Percentiles rank a stretch among this genome's conserved stretches.
Conservation (phyloP, 2,888 invertebrate species). For the Cosmia pyralina region DNA sequence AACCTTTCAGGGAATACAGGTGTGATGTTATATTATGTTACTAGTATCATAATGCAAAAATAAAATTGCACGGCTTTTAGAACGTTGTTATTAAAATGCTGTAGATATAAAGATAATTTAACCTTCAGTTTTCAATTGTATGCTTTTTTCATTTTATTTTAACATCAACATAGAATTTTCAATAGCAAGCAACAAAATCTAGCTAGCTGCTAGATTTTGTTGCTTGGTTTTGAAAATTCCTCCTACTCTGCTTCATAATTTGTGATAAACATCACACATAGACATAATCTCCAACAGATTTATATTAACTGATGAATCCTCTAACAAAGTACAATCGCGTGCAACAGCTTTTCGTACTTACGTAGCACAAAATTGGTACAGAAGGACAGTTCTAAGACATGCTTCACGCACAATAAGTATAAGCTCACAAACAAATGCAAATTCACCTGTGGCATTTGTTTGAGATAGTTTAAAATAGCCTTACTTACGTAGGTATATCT, state of each 20-base stretch:
- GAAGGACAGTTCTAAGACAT: neutral
- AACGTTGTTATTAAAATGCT: neutral
- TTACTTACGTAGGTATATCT: too few relatives aligned
- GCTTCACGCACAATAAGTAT: neutral
- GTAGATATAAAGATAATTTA: neutral
- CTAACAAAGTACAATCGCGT: slow-evolving; percentile 62
- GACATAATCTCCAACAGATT: slow-evolving; percentile 41
- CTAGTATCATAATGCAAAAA: neutral
- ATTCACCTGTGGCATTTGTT: neutral
- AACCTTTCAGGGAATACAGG: too few relatives aligned
- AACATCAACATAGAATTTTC: neutral
- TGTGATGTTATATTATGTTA: too few relatives aligned
- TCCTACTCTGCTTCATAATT: slow-evolving; percentile 37
- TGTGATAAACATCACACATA: slow-evolving; percentile 44
- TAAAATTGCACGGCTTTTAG: neutral
- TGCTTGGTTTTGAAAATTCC: too few relatives aligned
- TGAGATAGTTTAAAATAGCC: too few relatives aligned
- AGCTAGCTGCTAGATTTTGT: slow-evolving; percentile 1
- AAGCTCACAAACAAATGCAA: too few relatives aligned
- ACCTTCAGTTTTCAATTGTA: neutral
- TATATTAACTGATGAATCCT: slow-evolving; percentile 40
- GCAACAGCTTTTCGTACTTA: slow-evolving; percentile 50
- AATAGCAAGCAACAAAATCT: slow-evolving; percentile 10
- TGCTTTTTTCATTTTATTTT: neutral
- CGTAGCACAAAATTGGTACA: neutral